Evolutionary conservation across 1,140 invertebrate genomes (phyloP), one percentile per base, ranked within the genome.

Genomic region (Eueides isabella): DNA sequence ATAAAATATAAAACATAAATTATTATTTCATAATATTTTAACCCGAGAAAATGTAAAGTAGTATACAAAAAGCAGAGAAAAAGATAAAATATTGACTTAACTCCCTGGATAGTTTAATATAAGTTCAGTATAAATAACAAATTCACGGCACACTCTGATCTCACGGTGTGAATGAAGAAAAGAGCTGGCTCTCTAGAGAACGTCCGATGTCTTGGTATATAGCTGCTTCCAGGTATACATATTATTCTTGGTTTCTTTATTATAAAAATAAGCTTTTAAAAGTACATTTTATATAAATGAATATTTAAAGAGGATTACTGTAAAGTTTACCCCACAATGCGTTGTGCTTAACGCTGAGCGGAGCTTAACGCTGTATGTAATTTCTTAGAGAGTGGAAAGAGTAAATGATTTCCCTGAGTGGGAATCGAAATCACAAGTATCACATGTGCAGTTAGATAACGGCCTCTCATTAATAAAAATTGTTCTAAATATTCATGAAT

Each of bases 161-260:
- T 63, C 61, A 63, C 61, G 61, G 61, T 63, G 61, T 63, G 61
- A 63, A 63, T 63, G 61, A 26, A 63, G 61, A 63, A 44, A 63
- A 31, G 61, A 63, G 28, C 61, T 30, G 28, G n/a, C 28, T 30
- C 67, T 62, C 48, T 6, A 70, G 67, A 70, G 67, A 38, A 62
- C 31, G 67, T 61, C 55, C 48, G 67, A 62, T 16, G 67, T 70
- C 67, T 70, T 48, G 31, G 61, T 62, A 70, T 61, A 70, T 62
- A 70, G 44, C 33, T 70, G 55, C 30, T n/a, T 26, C 55, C 67
- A 12, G 48, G 48, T 55, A 23, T n/a, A n/a, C n/a, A n/a, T 23
- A 55, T 55, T 55, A 55, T 55, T 55, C 48, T 55, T 55, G 9
- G 48, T 12, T 55, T 55, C 11, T 55, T 55, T 48, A 48, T 48